A percentile compares a stretch with the other conserved stretches of the same genome.
phyloP scores from a whole-genome alignment of 92 coral and sea anemone species.

The Porites cylindrica region DNA sequence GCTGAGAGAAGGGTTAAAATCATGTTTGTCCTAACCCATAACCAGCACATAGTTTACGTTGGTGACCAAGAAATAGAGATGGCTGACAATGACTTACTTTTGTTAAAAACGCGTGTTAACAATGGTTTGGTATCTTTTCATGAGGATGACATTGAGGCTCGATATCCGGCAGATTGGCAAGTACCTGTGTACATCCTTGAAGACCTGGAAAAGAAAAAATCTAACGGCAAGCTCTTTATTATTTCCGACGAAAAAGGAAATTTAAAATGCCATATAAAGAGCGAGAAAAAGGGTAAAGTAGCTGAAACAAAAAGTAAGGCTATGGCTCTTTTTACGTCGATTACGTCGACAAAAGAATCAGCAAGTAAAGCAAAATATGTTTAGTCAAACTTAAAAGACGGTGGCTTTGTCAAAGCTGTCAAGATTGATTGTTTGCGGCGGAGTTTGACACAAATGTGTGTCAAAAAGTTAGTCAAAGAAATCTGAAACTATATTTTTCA shows the following conservation, averaged over 20 bases:
- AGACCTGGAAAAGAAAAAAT: background rate
- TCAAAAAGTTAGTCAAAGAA: too few species aligned
- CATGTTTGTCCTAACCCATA: background rate
- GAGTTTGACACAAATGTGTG: too few species aligned
- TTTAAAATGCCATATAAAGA: background rate
- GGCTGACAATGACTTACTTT: background rate
- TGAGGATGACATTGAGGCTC: background rate
- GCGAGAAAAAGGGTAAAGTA: too few species aligned
- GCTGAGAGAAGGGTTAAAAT: background rate
- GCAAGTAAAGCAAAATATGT: too few species aligned
- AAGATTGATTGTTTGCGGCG: too few species aligned
- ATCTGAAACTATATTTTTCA: too few species aligned
- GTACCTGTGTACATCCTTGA: background rate
- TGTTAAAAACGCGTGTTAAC: background rate
- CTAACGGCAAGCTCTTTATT: background rate
- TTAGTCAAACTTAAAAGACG: too few species aligned
- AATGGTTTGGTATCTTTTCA: background rate
- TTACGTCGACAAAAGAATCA: too few species aligned
- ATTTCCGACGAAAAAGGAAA: slow-evolving; percentile 14
- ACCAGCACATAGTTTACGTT: background rate
- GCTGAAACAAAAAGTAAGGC: too few species aligned
- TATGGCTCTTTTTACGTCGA: too few species aligned
- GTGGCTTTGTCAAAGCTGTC: too few species aligned
- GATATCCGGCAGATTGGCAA: background rate
- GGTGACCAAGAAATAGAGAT: background rate